phyloP scores from a whole-genome alignment of 2,113 vertebrate species.

The Bufo gargarizans region DNA sequence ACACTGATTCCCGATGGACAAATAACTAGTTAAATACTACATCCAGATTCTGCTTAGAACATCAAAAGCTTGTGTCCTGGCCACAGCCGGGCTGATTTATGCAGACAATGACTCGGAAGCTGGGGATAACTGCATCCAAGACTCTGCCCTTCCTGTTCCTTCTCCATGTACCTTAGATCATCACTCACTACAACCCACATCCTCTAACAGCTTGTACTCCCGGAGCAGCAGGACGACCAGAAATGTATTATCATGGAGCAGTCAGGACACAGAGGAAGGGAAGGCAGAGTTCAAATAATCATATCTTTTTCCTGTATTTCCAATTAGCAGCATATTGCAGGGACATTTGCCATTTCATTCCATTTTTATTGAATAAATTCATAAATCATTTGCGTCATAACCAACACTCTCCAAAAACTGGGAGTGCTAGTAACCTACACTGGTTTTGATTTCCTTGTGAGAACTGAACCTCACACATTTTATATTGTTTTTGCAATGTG shows the following conservation, averaged over 20 bases:
- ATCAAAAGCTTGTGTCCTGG: not conserved
- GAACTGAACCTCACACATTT: too few species aligned
- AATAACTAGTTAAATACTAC: not conserved
- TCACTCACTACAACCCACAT: conserved; percentile 8
- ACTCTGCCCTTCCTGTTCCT: conserved; percentile 35
- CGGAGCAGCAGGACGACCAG: not conserved
- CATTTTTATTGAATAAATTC: not conserved
- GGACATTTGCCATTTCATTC: not conserved
- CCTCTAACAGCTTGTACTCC: not conserved
- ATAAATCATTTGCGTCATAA: not conserved
- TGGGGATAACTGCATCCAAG: conserved; percentile 14
- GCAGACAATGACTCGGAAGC: conserved; percentile 27
- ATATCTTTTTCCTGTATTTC: not conserved
- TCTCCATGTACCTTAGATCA: conserved; percentile 9
- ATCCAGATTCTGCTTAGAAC: not conserved
- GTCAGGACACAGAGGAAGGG: conserved; percentile 5
- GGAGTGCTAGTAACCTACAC: not conserved
- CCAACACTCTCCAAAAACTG: not conserved
- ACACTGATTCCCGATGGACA: not conserved
- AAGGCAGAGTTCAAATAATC: not conserved
- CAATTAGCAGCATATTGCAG: not conserved
- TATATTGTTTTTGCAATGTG: not conserved
- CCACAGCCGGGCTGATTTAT: conserved; percentile 21
- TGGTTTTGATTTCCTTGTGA: too few species aligned
- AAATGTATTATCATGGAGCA: not conserved